Evolutionary conservation across 2,113 vertebrate species (phyloP), one percentile per base, ranked within the genome.

Genomic region (Scalopus aquaticus): DNA sequence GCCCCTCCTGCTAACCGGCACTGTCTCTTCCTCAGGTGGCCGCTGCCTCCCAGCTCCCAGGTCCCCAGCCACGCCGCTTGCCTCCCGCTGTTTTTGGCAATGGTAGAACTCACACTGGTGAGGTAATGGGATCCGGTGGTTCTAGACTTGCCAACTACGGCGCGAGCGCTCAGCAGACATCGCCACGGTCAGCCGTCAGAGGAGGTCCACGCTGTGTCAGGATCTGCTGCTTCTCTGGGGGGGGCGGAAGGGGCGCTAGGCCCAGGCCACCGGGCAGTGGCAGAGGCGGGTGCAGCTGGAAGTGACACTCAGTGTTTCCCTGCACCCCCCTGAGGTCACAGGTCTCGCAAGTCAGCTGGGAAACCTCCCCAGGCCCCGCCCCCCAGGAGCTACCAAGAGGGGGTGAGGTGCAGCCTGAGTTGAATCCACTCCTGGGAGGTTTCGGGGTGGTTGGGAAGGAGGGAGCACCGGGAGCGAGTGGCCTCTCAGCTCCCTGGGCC

Each of bases 31-130:
- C 64, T 93, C 54, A 79, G 96, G 80, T 3, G 82, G 77, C 84
- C 1, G 1, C 2, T 0, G 56, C 37, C 6, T 39, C 58, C 58
- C 22, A n/a, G 72, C 56, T 65, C 8, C 1, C 3, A 4, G 92
- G 54, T 26, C 81, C 74, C 0, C 22, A 42, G 60, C 72, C 19
- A 54, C 22, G 56, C 82, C 0, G 0, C 56, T 87, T 97, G 98
- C 98, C 98, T 97, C 97, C 97, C 98, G 98, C 98, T 98, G 98
- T 99, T 97, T 99, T 99, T 99, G 99, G 99, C 99, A 99, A 99
- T 99, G 99, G 99, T 99, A 99, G 99, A 99, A 99, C 99, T 99
- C 99, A 99, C 99, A 99, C 99, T 99, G 99, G 99, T 99, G 99
- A 99, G 98, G 98, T 99, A 99, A 98, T 98, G 98, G 99, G 99